Base-by-base conservation (phyloP, 37 sponge, comb jelly and placozoan genomes). In the Amphimedon queenslandica region DNA sequence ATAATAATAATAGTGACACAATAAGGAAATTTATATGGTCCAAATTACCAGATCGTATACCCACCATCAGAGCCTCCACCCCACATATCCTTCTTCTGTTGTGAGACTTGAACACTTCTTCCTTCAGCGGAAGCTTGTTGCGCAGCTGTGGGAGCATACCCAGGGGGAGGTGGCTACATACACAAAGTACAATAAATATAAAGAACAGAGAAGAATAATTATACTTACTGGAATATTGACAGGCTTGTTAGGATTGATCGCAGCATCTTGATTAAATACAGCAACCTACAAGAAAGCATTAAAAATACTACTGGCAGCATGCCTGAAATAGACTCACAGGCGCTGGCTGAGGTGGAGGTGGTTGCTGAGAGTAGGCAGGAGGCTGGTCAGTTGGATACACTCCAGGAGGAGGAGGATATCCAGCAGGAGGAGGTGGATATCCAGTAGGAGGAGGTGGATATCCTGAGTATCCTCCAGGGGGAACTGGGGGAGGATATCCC, bases 41-140 rank as follows among this genome's bases (percentile, higher is more conserved):
- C 53, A 18, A 8, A 47, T 47, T 47, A 47, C 13, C 8, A 47
- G 13, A 47, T 8, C 13, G 53, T 47, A 13, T 47, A 40, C 1
- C 83, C 83, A 53, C 83, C 83, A 74, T 82, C 83, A 33, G 74
- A 73, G 0, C 83, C 83, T 21, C 83, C 83, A 20, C 70, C 60
- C 10, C 42, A 67, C 36, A 82, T 29, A 56, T 67, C 76, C 32
- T 35, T 74, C 51, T 58, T 82, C 76, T 82, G 66, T 35, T 82
- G 75, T 40, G 56, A 29, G 28, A 40, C 71, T 1, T 37, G 29
- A 42, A 82, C 83, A 40, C 63, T 37, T 20, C 55, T 57, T 55
- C 83, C 83, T 39, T 74, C 70, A n/a, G 56, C 37, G n/a, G 58
- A 67, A n/a, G 75, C 76, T 67, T 72, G 16, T 40, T 76, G 83